These are phyloP conservation scores for Drosophila chauvacae DNA, from an alignment of 1,140 invertebrate genomes.

Conservation along the genomic window DNA sequence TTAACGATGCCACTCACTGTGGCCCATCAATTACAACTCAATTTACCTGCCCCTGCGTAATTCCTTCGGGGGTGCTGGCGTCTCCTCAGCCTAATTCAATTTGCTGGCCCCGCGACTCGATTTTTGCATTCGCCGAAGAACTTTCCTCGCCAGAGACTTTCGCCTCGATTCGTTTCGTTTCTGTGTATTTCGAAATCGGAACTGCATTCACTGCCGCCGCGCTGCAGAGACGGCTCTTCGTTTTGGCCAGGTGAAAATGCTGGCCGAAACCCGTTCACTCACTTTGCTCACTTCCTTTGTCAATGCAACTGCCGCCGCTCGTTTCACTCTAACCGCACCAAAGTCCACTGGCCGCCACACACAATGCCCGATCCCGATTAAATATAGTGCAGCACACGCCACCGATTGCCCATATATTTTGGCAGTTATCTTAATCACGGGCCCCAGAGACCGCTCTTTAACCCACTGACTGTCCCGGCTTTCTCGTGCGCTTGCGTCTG, in stretches of 20 bases:
- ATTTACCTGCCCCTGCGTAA: conserved; percentile 44
- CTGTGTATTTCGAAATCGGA: conserved; percentile 61
- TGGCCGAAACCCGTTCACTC: conserved; percentile 71
- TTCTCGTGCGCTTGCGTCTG: conserved; percentile 62
- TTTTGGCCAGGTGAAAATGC: conserved; percentile 66
- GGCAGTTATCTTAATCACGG: conserved; percentile 54
- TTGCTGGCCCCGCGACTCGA: conserved; percentile 18
- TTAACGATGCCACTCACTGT: conserved; percentile 34
- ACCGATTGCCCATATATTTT: conserved; percentile 46
- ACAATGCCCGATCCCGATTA: conserved; percentile 28
- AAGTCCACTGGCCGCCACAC: conserved; percentile 17
- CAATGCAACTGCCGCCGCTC: conserved; percentile 61
- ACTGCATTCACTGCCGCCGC: conserved; percentile 59
- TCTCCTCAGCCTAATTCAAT: conserved; percentile 6
- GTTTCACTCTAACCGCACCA: conserved; percentile 50
- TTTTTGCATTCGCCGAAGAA: conserved; percentile 46
- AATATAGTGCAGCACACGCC: conserved; percentile 39
- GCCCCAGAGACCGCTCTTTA: background rate
- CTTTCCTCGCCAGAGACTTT: conserved; percentile 61
- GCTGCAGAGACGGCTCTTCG: conserved; percentile 27
- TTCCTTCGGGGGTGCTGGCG: conserved; percentile 22
- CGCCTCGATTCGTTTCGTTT: conserved; percentile 56
- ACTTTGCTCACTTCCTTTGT: conserved; percentile 63
- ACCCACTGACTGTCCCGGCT: conserved; percentile 20
- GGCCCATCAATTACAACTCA: conserved; percentile 51